Evolutionary conservation across 2,113 vertebrate genomes (phyloP), one percentile per base, ranked within the genome.

Genomic region (Corydoras maculifer): DNA sequence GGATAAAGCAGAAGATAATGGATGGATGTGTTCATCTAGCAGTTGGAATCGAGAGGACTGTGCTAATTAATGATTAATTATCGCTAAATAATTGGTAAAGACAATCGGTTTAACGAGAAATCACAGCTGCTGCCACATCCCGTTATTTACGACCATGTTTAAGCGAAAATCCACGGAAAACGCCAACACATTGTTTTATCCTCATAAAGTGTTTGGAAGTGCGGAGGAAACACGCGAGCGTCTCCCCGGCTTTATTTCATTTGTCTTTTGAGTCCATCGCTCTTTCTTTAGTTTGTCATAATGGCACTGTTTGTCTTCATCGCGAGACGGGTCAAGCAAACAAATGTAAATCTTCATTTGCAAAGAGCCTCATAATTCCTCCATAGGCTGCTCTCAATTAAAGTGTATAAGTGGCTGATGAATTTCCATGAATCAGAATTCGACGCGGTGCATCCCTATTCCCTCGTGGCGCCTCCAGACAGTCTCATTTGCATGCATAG

Each of bases 401-500:
- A 82, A 78, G 78, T 80, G 75, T 80, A 81, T 80, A 82, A 81
- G 77, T 75, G 69, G 32, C 51, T 55, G 57, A 81, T 64, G 65
- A 65, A 74, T 68, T 78, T 66, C 64, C 73, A 83, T 77, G 69
- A 81, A 77, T 81, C 72, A 81, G 67, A 75, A 69, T 53, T 53
- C 51, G 13, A 53, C 9, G 77, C 79, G 74, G 84, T 85, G 77
- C 79, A 69, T 77, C 77, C 51, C 62, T 60, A 60, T 78, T 72
- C 11, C 82, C 77, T 68, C 25, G 9, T 75, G 79, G 80, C 79
- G 72, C 48, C 63, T 70, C 65, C 25, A 3, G 70, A 32, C 62
- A 32, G 72, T 74, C 78, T 66, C 73, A 89, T 89, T 90, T 88
- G 84, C 89, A 89, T 89, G 87, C 86, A 89, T 88, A 88, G 88